phyloP scores from a whole-genome alignment of 1,140 invertebrate species.

The Asobara japonica region DNA sequence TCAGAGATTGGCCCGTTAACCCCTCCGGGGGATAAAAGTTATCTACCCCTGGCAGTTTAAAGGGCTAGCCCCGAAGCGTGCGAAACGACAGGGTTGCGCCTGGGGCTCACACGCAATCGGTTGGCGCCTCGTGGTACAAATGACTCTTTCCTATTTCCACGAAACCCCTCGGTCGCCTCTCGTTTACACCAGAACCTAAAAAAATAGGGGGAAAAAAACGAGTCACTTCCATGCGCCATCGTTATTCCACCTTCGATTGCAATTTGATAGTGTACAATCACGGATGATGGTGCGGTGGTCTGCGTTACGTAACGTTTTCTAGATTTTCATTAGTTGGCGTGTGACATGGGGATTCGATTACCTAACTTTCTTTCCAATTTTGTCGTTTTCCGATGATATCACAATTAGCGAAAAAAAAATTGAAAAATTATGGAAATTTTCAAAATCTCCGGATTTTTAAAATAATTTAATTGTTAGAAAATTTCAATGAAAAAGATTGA shows the following conservation, averaged over 20 bases:
- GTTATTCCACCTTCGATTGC: slow-evolving; percentile 34
- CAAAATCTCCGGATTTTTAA: too few relatives aligned
- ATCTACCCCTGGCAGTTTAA: slow-evolving; percentile 51
- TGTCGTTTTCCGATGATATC: too few relatives aligned
- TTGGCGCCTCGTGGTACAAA: slow-evolving; percentile 60
- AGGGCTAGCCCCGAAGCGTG: slow-evolving; percentile 51
- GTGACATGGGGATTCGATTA: too few relatives aligned
- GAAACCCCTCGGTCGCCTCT: slow-evolving; percentile 36
- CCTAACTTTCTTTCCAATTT: neutral
- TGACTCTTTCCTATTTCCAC: slow-evolving; percentile 54
- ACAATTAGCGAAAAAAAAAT: too few relatives aligned
- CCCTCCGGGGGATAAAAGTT: slow-evolving; percentile 54
- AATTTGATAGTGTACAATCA: slow-evolving; percentile 42
- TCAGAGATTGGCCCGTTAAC: slow-evolving; percentile 53
- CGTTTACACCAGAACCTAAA: slow-evolving; percentile 12
- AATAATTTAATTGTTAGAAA: too few relatives aligned
- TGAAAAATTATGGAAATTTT: too few relatives aligned
- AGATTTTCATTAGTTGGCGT: too few relatives aligned
- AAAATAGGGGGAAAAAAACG: neutral
- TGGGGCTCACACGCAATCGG: slow-evolving; percentile 56
- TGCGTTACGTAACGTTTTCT: neutral
- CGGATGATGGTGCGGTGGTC: slow-evolving; percentile 18
- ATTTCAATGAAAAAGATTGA: too few relatives aligned
- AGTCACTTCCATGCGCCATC: neutral
- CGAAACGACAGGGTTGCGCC: slow-evolving; percentile 56